Evolutionary conservation across 2,888 invertebrate genomes (phyloP).

Genomic region (Ceriagrion tenellum): DNA sequence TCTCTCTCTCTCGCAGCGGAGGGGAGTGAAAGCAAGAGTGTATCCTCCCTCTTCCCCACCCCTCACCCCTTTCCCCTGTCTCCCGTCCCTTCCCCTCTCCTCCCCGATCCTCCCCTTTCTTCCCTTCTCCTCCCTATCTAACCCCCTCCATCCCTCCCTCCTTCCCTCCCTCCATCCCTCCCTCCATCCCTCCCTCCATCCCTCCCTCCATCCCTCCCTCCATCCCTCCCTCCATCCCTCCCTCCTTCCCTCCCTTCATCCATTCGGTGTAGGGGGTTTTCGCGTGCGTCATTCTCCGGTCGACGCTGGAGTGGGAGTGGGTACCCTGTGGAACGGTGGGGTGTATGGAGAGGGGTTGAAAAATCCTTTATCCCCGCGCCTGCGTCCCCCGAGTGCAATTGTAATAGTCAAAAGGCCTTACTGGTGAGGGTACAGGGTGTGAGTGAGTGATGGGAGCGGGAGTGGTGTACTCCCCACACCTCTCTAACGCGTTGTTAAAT

Average conservation of each 20-base stretch:
- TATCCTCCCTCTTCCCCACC: background rate
- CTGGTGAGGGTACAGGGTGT: background rate
- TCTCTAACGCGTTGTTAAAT: too few relatives aligned
- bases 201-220: background rate
- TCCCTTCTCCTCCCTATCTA: background rate
- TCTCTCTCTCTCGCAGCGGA: background rate
- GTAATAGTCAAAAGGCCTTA: background rate
- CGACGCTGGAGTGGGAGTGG: background rate
- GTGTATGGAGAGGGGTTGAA: background rate
- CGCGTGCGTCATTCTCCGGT: background rate
- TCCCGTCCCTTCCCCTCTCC: too few relatives aligned
- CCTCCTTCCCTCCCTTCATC: background rate
- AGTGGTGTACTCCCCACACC: background rate
- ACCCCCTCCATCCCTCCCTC: too few relatives aligned
- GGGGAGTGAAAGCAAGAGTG: conserved; percentile 1
- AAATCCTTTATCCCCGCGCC: background rate
- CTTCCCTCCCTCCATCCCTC: too few relatives aligned
- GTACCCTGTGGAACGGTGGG: background rate
- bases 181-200: background rate
- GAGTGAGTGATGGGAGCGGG: background rate
- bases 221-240: background rate
- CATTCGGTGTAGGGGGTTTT: background rate
- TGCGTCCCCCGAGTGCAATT: background rate
- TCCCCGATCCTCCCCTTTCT: too few relatives aligned
- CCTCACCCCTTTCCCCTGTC: too few relatives aligned